These are phyloP conservation scores for Sigmodon hispidus DNA, from an alignment of 2,113 vertebrate genomes.

Conservation along the genomic window DNA sequence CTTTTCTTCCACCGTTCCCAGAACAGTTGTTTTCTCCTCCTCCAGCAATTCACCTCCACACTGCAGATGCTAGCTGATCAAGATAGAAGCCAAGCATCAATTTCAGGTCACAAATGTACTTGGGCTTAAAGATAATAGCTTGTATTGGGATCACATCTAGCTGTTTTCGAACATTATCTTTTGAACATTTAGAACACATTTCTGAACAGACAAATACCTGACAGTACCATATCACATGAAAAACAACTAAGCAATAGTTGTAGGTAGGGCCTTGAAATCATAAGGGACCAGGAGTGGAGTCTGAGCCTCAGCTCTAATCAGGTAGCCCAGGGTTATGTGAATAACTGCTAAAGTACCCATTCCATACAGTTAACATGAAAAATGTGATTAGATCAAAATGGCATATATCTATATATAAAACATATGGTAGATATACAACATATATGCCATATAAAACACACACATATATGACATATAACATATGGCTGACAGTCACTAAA, in stretches of 20 bases:
- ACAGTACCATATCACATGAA: slow-evolving; percentile 65
- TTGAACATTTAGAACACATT: slow-evolving; percentile 60
- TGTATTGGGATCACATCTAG: slow-evolving; percentile 46
- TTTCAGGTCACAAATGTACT: slow-evolving; percentile 48
- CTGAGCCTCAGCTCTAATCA: background rate
- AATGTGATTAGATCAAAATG: background rate
- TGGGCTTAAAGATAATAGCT: slow-evolving; percentile 62
- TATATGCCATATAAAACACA: background rate
- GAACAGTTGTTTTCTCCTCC: background rate
- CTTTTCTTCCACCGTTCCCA: slow-evolving; percentile 70
- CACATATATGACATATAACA: background rate
- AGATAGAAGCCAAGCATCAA: slow-evolving; percentile 66
- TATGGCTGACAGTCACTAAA: background rate
- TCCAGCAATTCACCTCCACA: background rate
- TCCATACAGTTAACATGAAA: background rate
- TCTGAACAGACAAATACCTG: slow-evolving; percentile 60
- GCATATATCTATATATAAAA: background rate
- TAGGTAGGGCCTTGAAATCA: background rate
- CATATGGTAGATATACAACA: too few species aligned
- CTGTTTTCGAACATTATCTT: slow-evolving; percentile 52
- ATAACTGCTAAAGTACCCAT: background rate
- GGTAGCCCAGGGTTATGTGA: background rate
- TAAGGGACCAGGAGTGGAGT: background rate
- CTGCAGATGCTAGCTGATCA: background rate
- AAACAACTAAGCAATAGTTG: background rate